Base-by-base conservation (phyloP, 2,113 vertebrate species). In the Notarius quadriscutis region DNA sequence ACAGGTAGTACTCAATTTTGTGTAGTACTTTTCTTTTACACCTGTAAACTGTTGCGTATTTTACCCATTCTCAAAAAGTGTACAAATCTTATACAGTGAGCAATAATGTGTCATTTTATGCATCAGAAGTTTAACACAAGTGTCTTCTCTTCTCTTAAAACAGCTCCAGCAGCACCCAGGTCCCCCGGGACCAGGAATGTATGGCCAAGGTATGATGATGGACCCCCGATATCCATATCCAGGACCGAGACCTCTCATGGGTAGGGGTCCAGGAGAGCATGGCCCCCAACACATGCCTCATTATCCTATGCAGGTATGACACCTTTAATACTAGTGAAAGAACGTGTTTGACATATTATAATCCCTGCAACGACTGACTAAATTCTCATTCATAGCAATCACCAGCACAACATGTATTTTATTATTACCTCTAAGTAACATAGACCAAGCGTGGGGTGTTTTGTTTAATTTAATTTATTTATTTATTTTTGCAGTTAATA, bases 261-360 rank as follows among this genome's bases (percentile, higher is more conserved):
- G 94, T 2, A 95, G 96, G 50, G 84, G 50, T 51, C 95, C 95
- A 0, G 94, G 96, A 87, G 97, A 97, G 27, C 96, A 95, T 4
- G 93, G 91, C 65, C 91, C 95, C n/a, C 97, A 95, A 90, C 95
- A 90, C 60, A 53, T 95, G 57, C 94, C 93, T 87, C 95, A 94
- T 90, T 97, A 96, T 88, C 94, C 93, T 84, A 94, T 97, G 93
- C 98, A 98, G 97, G 98, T 99, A 92, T 83, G 84, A 25, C 55
- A 0, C 17, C 14, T 53, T 55, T 20, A 55, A 27, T 55, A 11
- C 14, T 15, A 14, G 48, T 14, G 50, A 25, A n/a, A 2, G 30
- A 34, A 72, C 69, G 48, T 11, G 6, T 74, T 50, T 8, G 27
- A 72, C 17, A 53, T 10, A 53, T 53, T 53, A 11, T 53, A 9